phyloP scores from a whole-genome alignment of 2,113 vertebrate species.

The Accipiter virgatus region DNA sequence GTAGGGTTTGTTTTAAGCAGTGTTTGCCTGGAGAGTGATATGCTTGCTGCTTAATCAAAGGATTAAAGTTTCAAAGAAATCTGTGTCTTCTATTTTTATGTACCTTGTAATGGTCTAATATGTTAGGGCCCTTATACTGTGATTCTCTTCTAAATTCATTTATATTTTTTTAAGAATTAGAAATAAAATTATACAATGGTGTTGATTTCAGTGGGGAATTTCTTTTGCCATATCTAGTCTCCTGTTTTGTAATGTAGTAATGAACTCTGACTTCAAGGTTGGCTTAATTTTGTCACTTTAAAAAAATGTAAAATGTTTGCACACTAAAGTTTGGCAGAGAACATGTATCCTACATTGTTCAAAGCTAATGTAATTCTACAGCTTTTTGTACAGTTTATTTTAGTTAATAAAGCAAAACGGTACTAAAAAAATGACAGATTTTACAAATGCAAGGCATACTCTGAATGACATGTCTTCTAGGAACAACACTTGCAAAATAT shows the following conservation, averaged over 20 bases:
- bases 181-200: conserved; percentile 75
- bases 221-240: conserved; percentile 62
- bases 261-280: conserved; percentile 59
- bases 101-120: conserved; percentile 74
- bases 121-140: conserved; percentile 80
- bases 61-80: conserved; percentile 84
- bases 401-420: conserved; percentile 70
- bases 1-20: conserved; percentile 75
- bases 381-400: conserved; percentile 75
- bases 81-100: conserved; percentile 83
- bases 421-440: conserved; percentile 55
- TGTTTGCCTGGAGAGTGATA: conserved; percentile 83
- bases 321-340: conserved; percentile 64
- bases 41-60: conserved; percentile 85
- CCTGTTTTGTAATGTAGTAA: conserved; percentile 57
- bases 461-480: background rate
- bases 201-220: conserved; percentile 67
- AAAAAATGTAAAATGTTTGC: conserved; percentile 71
- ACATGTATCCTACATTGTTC: conserved; percentile 67
- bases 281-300: conserved; percentile 72
- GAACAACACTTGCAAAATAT: conserved; percentile 7
- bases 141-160: conserved; percentile 76
- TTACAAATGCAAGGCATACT: conserved; percentile 37
- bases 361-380: conserved; percentile 70
- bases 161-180: conserved; percentile 75